A percentile compares a stretch with the other conserved stretches of the same genome.
Conservation (phyloP, 2,888 invertebrate species). For the Thera britannica region DNA sequence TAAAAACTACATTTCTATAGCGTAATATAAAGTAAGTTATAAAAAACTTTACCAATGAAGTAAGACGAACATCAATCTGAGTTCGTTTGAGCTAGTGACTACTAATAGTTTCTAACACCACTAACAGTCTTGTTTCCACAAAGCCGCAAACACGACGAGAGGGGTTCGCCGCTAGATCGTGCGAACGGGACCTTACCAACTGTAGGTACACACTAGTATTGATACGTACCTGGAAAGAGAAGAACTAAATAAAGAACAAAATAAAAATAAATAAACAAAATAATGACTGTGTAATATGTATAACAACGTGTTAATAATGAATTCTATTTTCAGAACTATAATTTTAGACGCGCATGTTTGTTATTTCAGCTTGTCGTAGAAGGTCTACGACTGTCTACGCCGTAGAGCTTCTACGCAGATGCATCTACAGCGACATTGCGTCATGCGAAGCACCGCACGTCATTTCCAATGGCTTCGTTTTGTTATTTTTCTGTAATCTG, state of each 20-base stretch:
- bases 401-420: conserved; percentile 13
- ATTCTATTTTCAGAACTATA: no score
- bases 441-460: no score
- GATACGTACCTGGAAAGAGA: conserved; percentile 29
- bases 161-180: background rate
- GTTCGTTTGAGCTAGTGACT: background rate
- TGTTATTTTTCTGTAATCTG: no score
- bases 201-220: background rate
- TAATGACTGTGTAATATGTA: no score
- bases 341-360: no score
- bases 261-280: conserved; percentile 1
- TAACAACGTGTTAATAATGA: no score
- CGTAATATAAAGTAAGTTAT: background rate
- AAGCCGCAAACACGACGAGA: background rate
- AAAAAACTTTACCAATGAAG: background rate
- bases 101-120: background rate
- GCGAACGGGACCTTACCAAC: background rate
- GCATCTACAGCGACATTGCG: background rate
- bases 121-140: background rate
- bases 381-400: conserved; percentile 14
- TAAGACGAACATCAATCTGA: background rate
- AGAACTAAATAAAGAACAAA: conserved; percentile 4
- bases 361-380: background rate
- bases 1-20: no score
- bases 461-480: no score